These are phyloP conservation scores for Ashinkailepas kermadecensis DNA, from an alignment of 2,888 invertebrate genomes.

Conservation along the genomic window DNA sequence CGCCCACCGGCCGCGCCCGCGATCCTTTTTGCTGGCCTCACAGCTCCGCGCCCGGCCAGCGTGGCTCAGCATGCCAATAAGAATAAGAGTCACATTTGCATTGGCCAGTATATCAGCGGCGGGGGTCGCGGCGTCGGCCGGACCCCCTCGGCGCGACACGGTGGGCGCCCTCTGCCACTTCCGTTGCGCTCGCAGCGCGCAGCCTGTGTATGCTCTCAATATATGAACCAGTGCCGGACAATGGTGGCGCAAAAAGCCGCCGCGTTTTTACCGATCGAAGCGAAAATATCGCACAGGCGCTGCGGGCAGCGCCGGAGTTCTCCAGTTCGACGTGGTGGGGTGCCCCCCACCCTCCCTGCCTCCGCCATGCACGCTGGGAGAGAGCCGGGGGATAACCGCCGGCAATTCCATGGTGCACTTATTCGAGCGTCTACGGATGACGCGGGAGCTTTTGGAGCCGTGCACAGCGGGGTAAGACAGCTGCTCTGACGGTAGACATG, in stretches of 20 bases:
- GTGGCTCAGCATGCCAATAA: background rate
- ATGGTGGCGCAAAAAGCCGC: slow-evolving; percentile 3
- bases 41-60: background rate
- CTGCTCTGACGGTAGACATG: no score
- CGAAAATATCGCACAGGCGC: background rate
- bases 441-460: no score
- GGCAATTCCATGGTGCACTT: no score
- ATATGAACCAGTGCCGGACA: background rate
- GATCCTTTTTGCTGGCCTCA: background rate
- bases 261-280: slow-evolving; percentile 4
- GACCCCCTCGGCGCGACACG: background rate
- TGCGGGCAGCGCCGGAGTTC: no score
- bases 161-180: background rate
- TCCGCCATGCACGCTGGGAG: background rate
- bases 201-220: background rate
- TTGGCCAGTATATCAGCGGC: slow-evolving; percentile 10
- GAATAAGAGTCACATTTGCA: background rate
- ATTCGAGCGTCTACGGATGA: no score
- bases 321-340: no score
- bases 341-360: background rate
- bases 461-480: no score
- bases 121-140: background rate
- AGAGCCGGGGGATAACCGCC: background rate
- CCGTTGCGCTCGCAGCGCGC: background rate
- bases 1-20: background rate